These are phyloP conservation scores for Andrena minutula DNA, from an alignment of 2,888 invertebrate species.

Conservation along the genomic window DNA sequence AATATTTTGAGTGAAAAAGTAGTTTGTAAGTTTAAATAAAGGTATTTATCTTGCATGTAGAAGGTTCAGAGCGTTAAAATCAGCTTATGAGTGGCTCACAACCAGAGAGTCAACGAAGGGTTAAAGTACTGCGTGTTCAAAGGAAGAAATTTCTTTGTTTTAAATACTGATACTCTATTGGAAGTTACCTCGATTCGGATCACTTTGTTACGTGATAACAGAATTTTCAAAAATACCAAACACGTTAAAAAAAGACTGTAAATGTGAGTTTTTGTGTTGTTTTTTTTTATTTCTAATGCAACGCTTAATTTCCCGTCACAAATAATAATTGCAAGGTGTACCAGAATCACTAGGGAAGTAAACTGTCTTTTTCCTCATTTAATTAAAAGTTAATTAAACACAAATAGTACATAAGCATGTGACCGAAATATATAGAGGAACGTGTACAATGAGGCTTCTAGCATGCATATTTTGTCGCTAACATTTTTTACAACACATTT, in stretches of 20 bases:
- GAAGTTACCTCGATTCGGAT: too few relatives aligned
- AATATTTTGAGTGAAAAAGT: too few relatives aligned
- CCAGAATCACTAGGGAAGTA: neutral
- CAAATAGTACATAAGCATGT: too few relatives aligned
- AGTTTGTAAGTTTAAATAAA: too few relatives aligned
- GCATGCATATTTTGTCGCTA: neutral
- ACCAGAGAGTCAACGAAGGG: too few relatives aligned
- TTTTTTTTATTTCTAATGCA: neutral
- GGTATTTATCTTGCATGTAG: too few relatives aligned
- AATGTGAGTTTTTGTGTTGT: neutral
- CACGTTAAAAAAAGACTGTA: neutral
- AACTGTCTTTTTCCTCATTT: neutral
- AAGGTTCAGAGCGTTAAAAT: too few relatives aligned
- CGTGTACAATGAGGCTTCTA: neutral
- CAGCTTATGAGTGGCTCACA: too few relatives aligned
- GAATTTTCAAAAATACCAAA: neutral
- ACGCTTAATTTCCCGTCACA: neutral
- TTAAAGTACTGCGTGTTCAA: neutral
- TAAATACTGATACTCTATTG: neutral
- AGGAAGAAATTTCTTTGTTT: neutral
- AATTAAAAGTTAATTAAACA: too few relatives aligned
- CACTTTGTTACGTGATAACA: too few relatives aligned
- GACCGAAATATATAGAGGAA: neutral
- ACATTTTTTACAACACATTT: neutral
- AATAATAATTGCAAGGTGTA: neutral